A percentile compares a stretch with the other conserved stretches of the same genome.
Conservation (phyloP, 2,888 invertebrate species). For the Eulithis testata region DNA sequence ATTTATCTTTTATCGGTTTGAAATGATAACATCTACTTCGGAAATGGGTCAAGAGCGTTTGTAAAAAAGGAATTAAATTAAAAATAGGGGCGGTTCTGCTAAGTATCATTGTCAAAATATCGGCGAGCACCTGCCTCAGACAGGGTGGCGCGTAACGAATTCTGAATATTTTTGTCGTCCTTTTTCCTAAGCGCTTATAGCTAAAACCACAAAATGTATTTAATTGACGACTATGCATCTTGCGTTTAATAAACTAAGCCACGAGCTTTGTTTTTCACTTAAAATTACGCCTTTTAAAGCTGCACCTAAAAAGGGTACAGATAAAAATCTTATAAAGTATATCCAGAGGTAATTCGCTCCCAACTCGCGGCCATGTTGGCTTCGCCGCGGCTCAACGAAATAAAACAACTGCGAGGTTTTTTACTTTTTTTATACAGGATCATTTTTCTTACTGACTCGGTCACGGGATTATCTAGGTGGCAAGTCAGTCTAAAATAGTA, state of each 20-base stretch:
- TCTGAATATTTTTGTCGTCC: constrained; percentile 39
- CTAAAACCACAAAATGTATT: neutral
- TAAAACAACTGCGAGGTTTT: constrained; percentile 80
- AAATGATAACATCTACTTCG: constrained; percentile 64
- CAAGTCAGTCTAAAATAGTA: constrained; percentile 49
- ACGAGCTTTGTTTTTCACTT: constrained; percentile 35
- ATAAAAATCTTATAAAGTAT: constrained; percentile 66
- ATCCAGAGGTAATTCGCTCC: constrained; percentile 77
- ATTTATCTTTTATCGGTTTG: constrained; percentile 42
- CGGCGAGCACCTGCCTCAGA: constrained; percentile 78
- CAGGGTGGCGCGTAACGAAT: constrained; percentile 74
- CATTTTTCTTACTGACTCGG: constrained; percentile 80
- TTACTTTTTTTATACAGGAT: constrained; percentile 82
- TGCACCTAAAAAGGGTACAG: constrained; percentile 47
- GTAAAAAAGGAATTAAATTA: constrained; percentile 68
- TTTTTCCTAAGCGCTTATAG: neutral
- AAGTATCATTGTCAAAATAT: constrained; percentile 83
- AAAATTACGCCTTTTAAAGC: constrained; percentile 50
- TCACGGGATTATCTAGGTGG: constrained; percentile 66
- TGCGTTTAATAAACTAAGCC: constrained; percentile 11
- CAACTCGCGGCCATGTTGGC: constrained; percentile 78
- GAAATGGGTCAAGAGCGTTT: constrained; percentile 74
- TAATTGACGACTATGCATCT: neutral
- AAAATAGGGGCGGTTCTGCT: constrained; percentile 78
- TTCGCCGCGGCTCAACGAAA: constrained; percentile 72